A percentile compares a stretch with the other conserved stretches of the same genome.
phyloP scores from a whole-genome alignment of 2,888 invertebrate genomes.

The Erynnis tages region DNA sequence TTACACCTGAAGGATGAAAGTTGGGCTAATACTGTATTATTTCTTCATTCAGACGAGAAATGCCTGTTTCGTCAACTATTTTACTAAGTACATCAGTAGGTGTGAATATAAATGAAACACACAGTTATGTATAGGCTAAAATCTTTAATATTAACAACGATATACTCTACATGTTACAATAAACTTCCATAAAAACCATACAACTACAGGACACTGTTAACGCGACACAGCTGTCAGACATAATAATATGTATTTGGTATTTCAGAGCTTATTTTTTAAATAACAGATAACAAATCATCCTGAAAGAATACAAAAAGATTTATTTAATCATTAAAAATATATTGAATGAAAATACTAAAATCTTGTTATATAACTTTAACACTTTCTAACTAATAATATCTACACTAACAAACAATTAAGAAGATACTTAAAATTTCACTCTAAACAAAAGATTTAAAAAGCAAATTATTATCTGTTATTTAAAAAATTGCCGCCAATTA shows the following conservation, averaged over 20 bases:
- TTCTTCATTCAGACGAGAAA: no score
- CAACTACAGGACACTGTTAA: constrained; percentile 43
- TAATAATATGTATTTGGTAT: constrained; percentile 34
- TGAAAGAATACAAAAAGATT: not conserved
- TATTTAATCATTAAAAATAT: not conserved
- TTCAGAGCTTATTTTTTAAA: constrained; percentile 14
- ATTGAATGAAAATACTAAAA: not conserved
- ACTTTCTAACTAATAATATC: not conserved
- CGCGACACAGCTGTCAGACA: constrained; percentile 36
- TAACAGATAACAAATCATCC: constrained; percentile 14
- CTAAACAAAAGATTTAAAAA: not conserved
- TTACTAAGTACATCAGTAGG: no score
- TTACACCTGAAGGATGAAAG: no score
- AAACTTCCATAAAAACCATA: constrained; percentile 67
- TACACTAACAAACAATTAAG: not conserved
- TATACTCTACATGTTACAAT: constrained; percentile 76
- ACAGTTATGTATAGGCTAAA: constrained; percentile 68
- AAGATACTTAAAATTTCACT: not conserved
- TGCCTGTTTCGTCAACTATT: no score
- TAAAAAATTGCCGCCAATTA: constrained; percentile 13
- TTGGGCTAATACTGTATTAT: no score
- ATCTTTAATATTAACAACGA: constrained; percentile 80
- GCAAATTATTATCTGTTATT: constrained; percentile 17
- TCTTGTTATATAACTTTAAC: not conserved
- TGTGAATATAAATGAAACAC: constrained; percentile 47